Conservation (phyloP, 2,113 vertebrate species). For the Pyrgilauda ruficollis region DNA sequence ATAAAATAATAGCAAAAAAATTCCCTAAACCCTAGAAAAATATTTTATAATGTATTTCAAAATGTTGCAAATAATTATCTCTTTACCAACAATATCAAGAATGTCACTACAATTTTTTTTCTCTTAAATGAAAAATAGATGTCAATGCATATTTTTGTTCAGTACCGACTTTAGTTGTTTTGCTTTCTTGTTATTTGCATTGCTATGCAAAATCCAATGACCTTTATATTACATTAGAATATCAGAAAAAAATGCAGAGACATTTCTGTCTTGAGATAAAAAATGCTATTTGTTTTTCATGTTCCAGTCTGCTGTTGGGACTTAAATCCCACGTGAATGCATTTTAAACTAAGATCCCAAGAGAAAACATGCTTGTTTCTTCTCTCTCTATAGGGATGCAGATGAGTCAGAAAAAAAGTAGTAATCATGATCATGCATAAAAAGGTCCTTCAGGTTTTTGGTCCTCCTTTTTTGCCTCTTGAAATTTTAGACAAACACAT, state of each 20-base stretch:
- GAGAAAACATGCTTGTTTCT: not conserved
- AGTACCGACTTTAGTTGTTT: not conserved
- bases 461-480: not conserved
- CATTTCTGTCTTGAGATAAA: not conserved
- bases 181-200: not conserved
- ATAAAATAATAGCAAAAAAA: not conserved
- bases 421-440: not conserved
- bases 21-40: not conserved
- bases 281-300: not conserved
- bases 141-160: not conserved
- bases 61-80: not conserved
- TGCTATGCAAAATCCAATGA: not conserved
- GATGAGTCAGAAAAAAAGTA: not conserved
- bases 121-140: not conserved
- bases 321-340: not conserved
- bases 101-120: not conserved
- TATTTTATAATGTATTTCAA: not conserved
- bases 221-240: not conserved
- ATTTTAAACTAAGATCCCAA: not conserved
- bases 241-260: not conserved
- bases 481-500: not conserved
- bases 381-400: not conserved
- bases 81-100: not conserved
- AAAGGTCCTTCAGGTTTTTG: not conserved
- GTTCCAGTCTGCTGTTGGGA: not conserved